Conservation (phyloP, 2,113 vertebrate genomes). For the Leptobrachium ailaonicum region DNA sequence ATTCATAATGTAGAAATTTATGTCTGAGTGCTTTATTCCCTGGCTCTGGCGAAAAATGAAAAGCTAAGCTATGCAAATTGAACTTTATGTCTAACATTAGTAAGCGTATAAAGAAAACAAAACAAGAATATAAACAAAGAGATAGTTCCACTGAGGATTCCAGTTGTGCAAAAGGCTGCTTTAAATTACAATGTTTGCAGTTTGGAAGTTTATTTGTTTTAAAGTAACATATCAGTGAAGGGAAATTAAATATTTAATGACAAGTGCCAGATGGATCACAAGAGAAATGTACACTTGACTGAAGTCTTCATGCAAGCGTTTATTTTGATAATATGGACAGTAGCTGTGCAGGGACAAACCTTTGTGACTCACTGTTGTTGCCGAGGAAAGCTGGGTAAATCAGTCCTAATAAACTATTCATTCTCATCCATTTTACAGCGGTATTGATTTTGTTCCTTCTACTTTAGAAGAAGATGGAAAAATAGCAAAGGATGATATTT, state of each 20-base stretch:
- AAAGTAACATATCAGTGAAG: slow-evolving; percentile 11
- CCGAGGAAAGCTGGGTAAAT: slow-evolving; percentile 41
- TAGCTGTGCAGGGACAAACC: slow-evolving; percentile 24
- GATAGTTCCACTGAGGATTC: slow-evolving; percentile 20
- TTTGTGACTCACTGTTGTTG: slow-evolving; percentile 34
- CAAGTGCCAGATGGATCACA: slow-evolving; percentile 14
- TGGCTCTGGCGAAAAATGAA: background rate
- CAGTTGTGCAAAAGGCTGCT: slow-evolving; percentile 22
- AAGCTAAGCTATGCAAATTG: slow-evolving; percentile 16
- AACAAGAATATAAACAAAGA: slow-evolving; percentile 20
- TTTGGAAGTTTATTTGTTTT: slow-evolving; percentile 6
- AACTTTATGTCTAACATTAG: slow-evolving; percentile 16
- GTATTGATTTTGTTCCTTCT: slow-evolving; percentile 36
- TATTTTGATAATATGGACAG: slow-evolving; percentile 38
- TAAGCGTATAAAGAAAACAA: slow-evolving; percentile 37
- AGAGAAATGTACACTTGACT: slow-evolving; percentile 14
- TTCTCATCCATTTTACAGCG: slow-evolving; percentile 47
- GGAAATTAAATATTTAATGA: slow-evolving; percentile 38
- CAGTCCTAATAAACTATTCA: slow-evolving; percentile 47
- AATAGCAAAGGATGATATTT: slow-evolving; percentile 26
- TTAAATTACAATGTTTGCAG: slow-evolving; percentile 20
- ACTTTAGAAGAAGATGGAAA: slow-evolving; percentile 9
- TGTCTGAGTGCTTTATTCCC: background rate
- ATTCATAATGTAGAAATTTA: background rate
- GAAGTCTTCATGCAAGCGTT: slow-evolving; percentile 28